Percentiles rank a stretch among this genome's conserved stretches.
Conservation (phyloP, 2,888 invertebrate genomes). For the Rhagonycha lutea region DNA sequence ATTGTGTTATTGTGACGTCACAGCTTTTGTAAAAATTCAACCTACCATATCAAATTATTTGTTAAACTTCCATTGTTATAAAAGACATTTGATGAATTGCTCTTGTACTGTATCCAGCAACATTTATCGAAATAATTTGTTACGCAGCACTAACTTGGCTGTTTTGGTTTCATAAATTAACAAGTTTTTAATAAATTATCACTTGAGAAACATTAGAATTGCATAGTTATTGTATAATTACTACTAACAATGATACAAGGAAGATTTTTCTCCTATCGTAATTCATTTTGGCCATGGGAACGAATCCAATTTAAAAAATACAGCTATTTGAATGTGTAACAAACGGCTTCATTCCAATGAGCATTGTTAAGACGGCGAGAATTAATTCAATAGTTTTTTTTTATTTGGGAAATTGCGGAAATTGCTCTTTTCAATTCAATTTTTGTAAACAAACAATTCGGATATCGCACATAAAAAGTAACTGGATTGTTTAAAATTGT, state of each 20-base stretch:
- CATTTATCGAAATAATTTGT: not conserved
- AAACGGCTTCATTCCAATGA: not conserved
- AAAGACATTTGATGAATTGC: not conserved
- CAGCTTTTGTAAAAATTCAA: not conserved
- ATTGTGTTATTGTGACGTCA: not conserved
- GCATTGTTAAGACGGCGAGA: not conserved
- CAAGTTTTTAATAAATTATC: not conserved
- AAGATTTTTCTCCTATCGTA: slow-evolving; percentile 19
- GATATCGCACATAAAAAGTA: not conserved
- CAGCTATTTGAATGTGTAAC: slow-evolving; percentile 7
- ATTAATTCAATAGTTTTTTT: not conserved
- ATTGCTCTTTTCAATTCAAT: not conserved
- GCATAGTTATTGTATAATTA: not conserved
- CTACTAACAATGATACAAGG: slow-evolving; percentile 3
- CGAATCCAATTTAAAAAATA: slow-evolving; percentile 19
- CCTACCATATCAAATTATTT: not conserved
- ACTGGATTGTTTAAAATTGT: not conserved
- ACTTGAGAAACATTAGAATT: not conserved
- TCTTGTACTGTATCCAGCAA: not conserved
- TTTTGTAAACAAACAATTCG: not conserved
- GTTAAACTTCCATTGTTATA: not conserved
- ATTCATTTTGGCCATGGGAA: slow-evolving; percentile 18
- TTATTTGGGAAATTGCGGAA: not conserved
- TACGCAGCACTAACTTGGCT: not conserved
- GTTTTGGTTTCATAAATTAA: not conserved